Conservation (phyloP, 2,888 invertebrate genomes). For the Agelastica alni region DNA sequence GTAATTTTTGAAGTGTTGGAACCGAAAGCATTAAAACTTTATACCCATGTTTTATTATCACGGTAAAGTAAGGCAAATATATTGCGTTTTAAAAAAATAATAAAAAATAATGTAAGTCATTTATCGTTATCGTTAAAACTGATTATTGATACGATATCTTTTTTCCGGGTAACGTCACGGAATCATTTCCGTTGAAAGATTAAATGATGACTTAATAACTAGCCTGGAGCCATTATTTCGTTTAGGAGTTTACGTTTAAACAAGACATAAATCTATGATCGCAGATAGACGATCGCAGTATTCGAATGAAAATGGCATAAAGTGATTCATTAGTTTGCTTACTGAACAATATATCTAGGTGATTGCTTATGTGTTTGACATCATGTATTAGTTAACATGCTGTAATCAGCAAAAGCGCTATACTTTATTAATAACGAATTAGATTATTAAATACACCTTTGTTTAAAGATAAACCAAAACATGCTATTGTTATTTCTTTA, state of each 20-base stretch:
- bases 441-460: slow-evolving; percentile 37
- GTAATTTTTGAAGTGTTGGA: no score
- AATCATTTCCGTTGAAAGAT: slow-evolving; percentile 23
- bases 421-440: slow-evolving; percentile 43
- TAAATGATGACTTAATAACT: slow-evolving; percentile 29
- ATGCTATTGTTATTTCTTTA: slow-evolving; percentile 27
- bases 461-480: slow-evolving; percentile 31
- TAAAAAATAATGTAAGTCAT: no score
- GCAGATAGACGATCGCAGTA: slow-evolving; percentile 41
- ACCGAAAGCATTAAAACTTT: no score
- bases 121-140: slow-evolving; percentile 12
- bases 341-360: slow-evolving; percentile 41
- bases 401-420: slow-evolving; percentile 42
- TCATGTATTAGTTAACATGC: slow-evolving; percentile 41
- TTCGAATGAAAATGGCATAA: slow-evolving; percentile 43
- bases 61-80: no score
- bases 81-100: no score
- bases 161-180: slow-evolving; percentile 18
- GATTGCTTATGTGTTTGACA: slow-evolving; percentile 45
- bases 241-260: slow-evolving; percentile 42
- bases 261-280: slow-evolving; percentile 44
- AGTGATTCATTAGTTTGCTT: slow-evolving; percentile 47
- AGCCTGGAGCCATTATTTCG: slow-evolving; percentile 29
- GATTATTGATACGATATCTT: slow-evolving; percentile 20
- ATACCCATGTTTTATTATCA: no score